Percentiles rank a stretch among this genome's conserved stretches.
These are phyloP conservation scores for Pemphigus obesinymphae DNA, from an alignment of 1,140 invertebrate species.

Conservation along the genomic window DNA sequence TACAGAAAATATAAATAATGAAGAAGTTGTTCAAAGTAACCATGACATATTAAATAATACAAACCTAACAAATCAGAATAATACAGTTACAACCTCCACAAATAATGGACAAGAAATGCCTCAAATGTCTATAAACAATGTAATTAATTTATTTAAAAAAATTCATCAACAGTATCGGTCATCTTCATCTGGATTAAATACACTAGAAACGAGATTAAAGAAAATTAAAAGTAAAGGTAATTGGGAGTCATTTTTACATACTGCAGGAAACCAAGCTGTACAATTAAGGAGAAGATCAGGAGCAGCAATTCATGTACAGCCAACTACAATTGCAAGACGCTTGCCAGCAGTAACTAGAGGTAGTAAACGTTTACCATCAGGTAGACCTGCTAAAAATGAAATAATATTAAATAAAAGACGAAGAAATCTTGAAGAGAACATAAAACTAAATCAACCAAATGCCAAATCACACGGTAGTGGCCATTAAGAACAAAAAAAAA, in stretches of 20 bases:
- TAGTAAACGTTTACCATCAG: neutral
- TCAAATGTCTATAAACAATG: neutral
- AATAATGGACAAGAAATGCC: neutral
- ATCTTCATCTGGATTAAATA: neutral
- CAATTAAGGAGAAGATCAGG: neutral
- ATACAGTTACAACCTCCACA: neutral
- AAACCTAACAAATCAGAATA: neutral
- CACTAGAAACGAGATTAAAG: neutral
- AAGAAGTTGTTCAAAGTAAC: neutral
- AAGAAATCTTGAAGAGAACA: too few relatives aligned
- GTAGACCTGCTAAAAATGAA: neutral
- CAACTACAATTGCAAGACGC: neutral
- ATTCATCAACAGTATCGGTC: neutral
- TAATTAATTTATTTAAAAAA: neutral
- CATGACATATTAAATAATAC: neutral
- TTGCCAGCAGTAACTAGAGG: neutral
- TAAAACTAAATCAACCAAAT: too few relatives aligned
- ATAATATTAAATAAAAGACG: too few relatives aligned
- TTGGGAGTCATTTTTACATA: neutral
- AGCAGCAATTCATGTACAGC: neutral
- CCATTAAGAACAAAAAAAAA: too few relatives aligned
- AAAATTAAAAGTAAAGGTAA: neutral
- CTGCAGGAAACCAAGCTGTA: neutral
- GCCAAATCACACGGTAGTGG: too few relatives aligned
- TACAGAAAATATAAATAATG: neutral